These are phyloP conservation scores for Diachrysia chrysitis DNA, from an alignment of 2,888 invertebrate species.

Conservation along the genomic window DNA sequence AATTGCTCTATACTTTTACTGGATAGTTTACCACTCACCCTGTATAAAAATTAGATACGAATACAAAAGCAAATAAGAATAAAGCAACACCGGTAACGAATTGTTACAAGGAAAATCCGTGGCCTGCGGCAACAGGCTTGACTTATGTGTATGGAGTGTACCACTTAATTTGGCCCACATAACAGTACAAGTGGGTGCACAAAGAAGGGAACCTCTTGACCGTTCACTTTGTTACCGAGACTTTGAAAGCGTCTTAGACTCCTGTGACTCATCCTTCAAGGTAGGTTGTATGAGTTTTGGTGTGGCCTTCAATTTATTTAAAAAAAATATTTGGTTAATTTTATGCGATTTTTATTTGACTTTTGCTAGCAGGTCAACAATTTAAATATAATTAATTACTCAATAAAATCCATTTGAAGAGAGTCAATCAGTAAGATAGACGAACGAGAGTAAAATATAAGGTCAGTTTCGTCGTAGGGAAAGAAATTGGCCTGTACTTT, in stretches of 20 bases:
- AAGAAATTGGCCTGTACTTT: too few relatives aligned
- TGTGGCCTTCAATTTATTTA: constrained; percentile 16
- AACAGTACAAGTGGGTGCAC: constrained; percentile 44
- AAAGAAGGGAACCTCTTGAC: constrained; percentile 60
- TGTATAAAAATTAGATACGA: not conserved
- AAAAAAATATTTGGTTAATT: not conserved
- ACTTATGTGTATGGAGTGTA: constrained; percentile 21
- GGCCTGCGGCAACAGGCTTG: not conserved
- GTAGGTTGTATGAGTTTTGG: not conserved
- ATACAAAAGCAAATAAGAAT: not conserved
- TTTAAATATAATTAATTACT: too few relatives aligned
- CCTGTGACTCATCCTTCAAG: constrained; percentile 26
- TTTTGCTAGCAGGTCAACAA: not conserved
- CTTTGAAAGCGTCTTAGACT: constrained; percentile 51
- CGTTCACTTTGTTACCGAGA: constrained; percentile 60
- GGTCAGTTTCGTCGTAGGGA: too few relatives aligned
- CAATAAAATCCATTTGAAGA: too few relatives aligned
- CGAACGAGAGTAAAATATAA: too few relatives aligned
- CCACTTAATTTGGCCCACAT: constrained; percentile 47
- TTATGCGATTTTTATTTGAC: not conserved
- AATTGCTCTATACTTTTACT: too few relatives aligned
- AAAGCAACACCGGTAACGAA: too few relatives aligned
- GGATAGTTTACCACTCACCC: too few relatives aligned
- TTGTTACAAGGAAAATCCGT: constrained; percentile 4
- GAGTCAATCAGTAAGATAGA: too few relatives aligned